Evolutionary conservation across 1,140 invertebrate species (phyloP).

Genomic region (Radopholus similis): DNA sequence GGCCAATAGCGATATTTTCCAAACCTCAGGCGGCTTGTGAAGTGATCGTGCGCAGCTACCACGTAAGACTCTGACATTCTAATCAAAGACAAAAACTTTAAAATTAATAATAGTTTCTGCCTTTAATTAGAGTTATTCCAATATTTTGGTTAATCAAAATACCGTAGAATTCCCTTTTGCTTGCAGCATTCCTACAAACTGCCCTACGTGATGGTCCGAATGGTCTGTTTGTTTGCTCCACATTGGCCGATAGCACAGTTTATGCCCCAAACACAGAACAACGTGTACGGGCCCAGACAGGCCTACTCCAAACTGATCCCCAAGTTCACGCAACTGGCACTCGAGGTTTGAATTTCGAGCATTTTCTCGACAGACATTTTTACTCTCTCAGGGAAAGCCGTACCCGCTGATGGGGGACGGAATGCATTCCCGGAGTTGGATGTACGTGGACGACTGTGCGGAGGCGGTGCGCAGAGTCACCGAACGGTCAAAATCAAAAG

Average conservation of each 20-base stretch:
- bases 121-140: no score
- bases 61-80: slow-evolving; percentile 29
- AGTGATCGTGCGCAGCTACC: slow-evolving; percentile 51
- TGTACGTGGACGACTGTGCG: slow-evolving; percentile 59
- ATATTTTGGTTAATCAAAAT: no score
- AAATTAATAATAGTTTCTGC: background rate
- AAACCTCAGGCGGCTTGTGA: slow-evolving; percentile 57
- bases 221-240: slow-evolving; percentile 10
- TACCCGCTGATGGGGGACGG: slow-evolving; percentile 61
- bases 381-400: slow-evolving; percentile 54
- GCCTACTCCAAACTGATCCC: slow-evolving; percentile 60
- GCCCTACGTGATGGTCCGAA: slow-evolving; percentile 60
- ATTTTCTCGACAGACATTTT: no score
- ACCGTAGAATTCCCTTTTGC: background rate
- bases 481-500: slow-evolving; percentile 14
- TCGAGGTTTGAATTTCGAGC: no score
- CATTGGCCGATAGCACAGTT: background rate
- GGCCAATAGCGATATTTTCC: no score
- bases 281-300: slow-evolving; percentile 60
- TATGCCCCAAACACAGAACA: slow-evolving; percentile 38
- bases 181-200: slow-evolving; percentile 61
- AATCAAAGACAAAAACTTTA: background rate
- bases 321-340: slow-evolving; percentile 58
- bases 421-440: slow-evolving; percentile 55
- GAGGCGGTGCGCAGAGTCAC: slow-evolving; percentile 54